Conservation (phyloP, 35 echinoderm and acorn worm species). For the Strongylocentrotus purpuratus region DNA sequence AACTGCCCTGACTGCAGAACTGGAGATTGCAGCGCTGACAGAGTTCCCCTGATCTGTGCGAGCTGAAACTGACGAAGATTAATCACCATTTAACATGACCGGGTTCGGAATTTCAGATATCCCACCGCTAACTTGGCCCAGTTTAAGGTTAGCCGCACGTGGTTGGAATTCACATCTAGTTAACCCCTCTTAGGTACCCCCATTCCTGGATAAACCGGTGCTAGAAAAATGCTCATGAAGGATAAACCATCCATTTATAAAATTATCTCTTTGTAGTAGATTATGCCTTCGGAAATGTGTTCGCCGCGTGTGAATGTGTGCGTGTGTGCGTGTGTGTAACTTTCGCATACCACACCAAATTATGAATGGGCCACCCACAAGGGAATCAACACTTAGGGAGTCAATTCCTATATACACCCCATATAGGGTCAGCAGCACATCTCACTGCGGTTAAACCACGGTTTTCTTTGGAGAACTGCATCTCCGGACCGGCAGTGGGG, state of each 20-base stretch:
- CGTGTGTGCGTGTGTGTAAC: neutral
- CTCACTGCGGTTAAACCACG: neutral
- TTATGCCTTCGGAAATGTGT: neutral
- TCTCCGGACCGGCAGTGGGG: neutral
- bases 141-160: conserved; percentile 25
- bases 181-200: conserved; percentile 15
- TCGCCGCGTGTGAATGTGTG: neutral
- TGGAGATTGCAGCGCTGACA: neutral
- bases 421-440: neutral
- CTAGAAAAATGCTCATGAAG: neutral
- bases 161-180: conserved; percentile 17
- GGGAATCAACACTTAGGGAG: neutral
- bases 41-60: neutral
- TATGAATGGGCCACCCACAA: neutral
- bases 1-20: neutral
- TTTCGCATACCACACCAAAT: neutral
- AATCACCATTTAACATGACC: conserved; percentile 39
- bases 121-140: conserved; percentile 37
- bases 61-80: conserved; percentile 22
- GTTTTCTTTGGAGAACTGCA: neutral
- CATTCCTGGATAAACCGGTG: neutral
- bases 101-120: conserved; percentile 34
- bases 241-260: neutral
- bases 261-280: neutral
- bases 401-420: neutral